These are phyloP conservation scores for Antechinus stuartii DNA, from an alignment of 2,113 vertebrate species.

Conservation along the genomic window DNA sequence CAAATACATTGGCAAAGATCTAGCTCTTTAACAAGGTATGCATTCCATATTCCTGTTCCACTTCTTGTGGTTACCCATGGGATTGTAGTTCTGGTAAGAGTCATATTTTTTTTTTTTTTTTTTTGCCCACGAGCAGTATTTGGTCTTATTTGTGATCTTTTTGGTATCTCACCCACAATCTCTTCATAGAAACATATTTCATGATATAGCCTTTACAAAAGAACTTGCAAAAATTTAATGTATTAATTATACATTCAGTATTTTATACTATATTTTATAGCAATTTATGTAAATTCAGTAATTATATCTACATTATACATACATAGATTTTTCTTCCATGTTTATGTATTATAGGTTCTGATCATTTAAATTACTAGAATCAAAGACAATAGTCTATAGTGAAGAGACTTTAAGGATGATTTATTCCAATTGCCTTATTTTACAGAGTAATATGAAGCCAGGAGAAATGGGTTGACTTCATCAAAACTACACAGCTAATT, in stretches of 20 bases:
- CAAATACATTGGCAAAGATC: not conserved
- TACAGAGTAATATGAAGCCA: not conserved
- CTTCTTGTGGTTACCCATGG: not conserved
- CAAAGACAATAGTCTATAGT: not conserved
- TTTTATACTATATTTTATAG: too few species aligned
- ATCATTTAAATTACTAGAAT: conserved; percentile 41
- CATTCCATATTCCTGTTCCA: not conserved
- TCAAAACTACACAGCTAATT: not conserved
- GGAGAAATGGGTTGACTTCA: not conserved
- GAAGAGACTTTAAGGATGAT: conserved; percentile 18
- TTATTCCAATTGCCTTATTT: not conserved
- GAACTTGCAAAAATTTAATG: not conserved
- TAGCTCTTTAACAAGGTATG: not conserved
- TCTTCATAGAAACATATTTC: not conserved
- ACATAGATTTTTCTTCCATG: not conserved
- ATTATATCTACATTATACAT: not conserved
- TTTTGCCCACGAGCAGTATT: not conserved
- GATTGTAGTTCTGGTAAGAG: fast-evolving
- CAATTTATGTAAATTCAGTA: too few species aligned
- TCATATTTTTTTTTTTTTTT: not conserved
- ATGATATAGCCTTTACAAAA: not conserved
- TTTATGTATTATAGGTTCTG: not conserved
- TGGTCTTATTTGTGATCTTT: not conserved
- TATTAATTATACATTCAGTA: not conserved
- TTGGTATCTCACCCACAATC: not conserved